Evolutionary conservation across 1,140 invertebrate genomes (phyloP).

Genomic region (Sipha flava): DNA sequence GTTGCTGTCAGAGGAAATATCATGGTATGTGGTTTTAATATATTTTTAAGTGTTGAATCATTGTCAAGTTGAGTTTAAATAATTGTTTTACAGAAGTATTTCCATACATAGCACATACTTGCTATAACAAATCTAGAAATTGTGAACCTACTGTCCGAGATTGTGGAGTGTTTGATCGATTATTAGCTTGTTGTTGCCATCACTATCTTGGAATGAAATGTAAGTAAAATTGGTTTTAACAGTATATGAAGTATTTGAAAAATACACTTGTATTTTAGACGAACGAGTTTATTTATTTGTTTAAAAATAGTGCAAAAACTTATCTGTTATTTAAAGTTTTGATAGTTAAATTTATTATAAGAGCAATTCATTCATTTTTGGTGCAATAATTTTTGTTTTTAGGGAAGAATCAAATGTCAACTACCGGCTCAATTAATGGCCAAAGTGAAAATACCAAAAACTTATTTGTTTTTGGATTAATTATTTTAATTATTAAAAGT

Average conservation of each 20-base stretch:
- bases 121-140: slow-evolving; percentile 52
- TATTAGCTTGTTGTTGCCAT: slow-evolving; percentile 60
- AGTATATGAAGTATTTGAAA: too few species aligned
- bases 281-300: too few species aligned
- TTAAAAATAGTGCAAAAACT: too few species aligned
- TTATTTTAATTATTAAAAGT: background rate
- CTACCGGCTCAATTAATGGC: background rate
- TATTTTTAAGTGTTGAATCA: background rate
- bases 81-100: slow-evolving; percentile 49
- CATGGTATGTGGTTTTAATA: slow-evolving; percentile 39
- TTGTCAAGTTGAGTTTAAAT: slow-evolving; percentile 30
- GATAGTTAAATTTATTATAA: too few species aligned
- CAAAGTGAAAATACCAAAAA: background rate
- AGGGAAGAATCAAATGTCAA: background rate
- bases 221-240: slow-evolving; percentile 45
- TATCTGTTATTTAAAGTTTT: too few species aligned
- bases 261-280: too few species aligned
- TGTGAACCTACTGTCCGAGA: slow-evolving; percentile 52
- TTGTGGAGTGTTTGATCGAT: slow-evolving; percentile 55
- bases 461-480: background rate
- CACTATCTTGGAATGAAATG: slow-evolving; percentile 51
- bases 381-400: background rate
- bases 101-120: slow-evolving; percentile 59
- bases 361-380: background rate
- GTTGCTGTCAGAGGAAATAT: slow-evolving; percentile 57